Percentiles rank a stretch among this genome's conserved stretches.
These are phyloP conservation scores for Lepus townsendii DNA, from an alignment of 2,797 vertebrate species.

Conservation along the genomic window DNA sequence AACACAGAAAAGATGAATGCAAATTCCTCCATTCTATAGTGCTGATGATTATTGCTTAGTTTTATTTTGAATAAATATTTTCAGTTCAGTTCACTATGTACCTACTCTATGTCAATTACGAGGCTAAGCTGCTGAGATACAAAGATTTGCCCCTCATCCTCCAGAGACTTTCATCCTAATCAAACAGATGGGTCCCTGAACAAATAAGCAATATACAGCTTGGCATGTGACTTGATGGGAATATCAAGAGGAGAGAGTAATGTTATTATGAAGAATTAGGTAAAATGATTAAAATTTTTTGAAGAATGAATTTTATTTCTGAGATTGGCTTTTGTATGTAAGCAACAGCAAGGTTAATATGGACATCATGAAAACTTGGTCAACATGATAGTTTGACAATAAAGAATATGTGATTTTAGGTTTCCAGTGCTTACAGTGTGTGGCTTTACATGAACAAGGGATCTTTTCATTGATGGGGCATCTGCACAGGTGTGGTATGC, in stretches of 20 bases:
- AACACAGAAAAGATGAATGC: neutral
- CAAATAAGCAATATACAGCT: neutral
- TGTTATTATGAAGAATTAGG: neutral
- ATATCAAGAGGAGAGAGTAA: neutral
- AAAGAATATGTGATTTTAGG: neutral
- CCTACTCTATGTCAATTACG: neutral
- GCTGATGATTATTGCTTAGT: neutral
- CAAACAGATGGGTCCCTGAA: neutral
- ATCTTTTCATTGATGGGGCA: neutral
- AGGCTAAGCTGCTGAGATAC: neutral
- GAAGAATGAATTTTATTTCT: conserved; percentile 6
- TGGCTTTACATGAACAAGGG: neutral
- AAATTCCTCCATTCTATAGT: neutral
- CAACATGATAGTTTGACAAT: neutral
- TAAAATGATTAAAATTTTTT: neutral
- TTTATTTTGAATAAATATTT: conserved; percentile 37
- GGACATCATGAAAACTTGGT: neutral
- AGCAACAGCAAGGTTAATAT: neutral
- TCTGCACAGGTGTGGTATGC: neutral
- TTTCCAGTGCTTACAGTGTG: neutral
- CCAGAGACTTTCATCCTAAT: neutral
- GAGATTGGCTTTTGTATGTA: conserved; percentile 34
- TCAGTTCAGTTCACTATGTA: neutral
- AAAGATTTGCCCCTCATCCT: neutral
- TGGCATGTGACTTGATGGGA: neutral